phyloP scores from a whole-genome alignment of 2,797 vertebrate genomes.

The Euphonia xanthogaster region DNA sequence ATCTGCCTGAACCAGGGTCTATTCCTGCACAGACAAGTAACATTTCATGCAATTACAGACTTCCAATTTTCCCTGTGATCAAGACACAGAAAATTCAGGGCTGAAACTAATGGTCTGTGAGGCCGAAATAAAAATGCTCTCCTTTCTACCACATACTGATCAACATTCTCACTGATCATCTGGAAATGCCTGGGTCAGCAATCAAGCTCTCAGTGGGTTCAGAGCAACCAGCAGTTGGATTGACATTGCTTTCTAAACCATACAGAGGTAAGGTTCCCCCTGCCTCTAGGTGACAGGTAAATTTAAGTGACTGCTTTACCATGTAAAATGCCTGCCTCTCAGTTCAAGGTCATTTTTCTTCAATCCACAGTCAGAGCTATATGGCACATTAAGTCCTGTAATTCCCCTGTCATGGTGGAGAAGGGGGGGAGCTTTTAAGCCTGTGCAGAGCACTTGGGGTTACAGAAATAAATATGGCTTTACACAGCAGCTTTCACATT shows the following conservation, averaged over 20 bases:
- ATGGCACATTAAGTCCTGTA: constrained; percentile 15
- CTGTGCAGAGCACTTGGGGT: background rate
- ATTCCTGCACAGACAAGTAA: background rate
- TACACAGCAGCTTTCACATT: constrained; percentile 20
- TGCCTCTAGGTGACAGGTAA: background rate
- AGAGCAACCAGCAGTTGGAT: background rate
- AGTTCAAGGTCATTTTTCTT: constrained; percentile 54
- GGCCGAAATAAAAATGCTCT: background rate
- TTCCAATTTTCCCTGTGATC: background rate
- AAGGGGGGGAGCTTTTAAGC: constrained; percentile 26
- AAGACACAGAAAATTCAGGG: background rate
- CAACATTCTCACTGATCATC: background rate
- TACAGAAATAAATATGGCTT: constrained; percentile 29
- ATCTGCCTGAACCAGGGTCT: background rate
- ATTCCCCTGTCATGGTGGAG: background rate
- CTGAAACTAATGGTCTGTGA: background rate
- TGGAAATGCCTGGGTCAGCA: background rate
- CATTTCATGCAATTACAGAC: background rate
- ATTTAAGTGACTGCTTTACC: constrained; percentile 15
- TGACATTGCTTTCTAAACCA: background rate
- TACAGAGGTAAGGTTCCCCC: background rate
- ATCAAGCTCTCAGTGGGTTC: background rate
- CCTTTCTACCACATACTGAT: background rate
- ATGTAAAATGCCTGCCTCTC: background rate
- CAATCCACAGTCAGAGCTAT: background rate